phyloP scores from a whole-genome alignment of 2,888 invertebrate genomes.

The Aromia moschata region DNA sequence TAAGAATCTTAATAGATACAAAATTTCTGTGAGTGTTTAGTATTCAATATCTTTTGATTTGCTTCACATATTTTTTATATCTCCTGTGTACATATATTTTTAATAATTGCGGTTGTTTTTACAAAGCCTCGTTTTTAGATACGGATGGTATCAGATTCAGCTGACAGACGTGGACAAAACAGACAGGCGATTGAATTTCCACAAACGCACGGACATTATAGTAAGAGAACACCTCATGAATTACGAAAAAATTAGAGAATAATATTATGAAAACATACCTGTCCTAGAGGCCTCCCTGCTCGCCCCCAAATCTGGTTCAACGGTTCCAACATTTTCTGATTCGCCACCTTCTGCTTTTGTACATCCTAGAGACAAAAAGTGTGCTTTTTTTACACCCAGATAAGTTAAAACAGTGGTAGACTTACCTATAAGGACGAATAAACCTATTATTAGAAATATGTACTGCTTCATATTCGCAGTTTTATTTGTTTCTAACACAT shows the following conservation, averaged over 20 bases:
- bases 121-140: no score
- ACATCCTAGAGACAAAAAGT: slow-evolving; percentile 59
- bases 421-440: slow-evolving; percentile 55
- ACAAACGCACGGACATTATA: slow-evolving; percentile 61
- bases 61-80: no score
- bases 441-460: slow-evolving; percentile 49
- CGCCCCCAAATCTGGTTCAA: slow-evolving; percentile 84
- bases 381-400: neutral
- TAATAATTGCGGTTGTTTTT: no score
- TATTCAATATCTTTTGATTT: no score
- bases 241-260: slow-evolving; percentile 54
- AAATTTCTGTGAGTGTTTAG: neutral
- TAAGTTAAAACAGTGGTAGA: slow-evolving; percentile 25
- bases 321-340: slow-evolving; percentile 68
- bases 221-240: slow-evolving; percentile 58
- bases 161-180: slow-evolving; percentile 42
- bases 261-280: slow-evolving; percentile 67
- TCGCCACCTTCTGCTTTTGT: slow-evolving; percentile 62
- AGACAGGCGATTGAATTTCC: slow-evolving; percentile 61
- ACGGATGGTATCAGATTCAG: slow-evolving; percentile 63
- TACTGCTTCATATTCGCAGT: slow-evolving; percentile 56
- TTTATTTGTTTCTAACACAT: slow-evolving; percentile 27
- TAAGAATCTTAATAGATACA: neutral
- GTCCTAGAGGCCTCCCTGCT: slow-evolving; percentile 90
- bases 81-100: no score